Percentiles rank a stretch among this genome's conserved stretches.
These are phyloP conservation scores for Beroe forskalii DNA, from an alignment of 37 sponge, comb jelly and placozoan species.

Conservation along the genomic window DNA sequence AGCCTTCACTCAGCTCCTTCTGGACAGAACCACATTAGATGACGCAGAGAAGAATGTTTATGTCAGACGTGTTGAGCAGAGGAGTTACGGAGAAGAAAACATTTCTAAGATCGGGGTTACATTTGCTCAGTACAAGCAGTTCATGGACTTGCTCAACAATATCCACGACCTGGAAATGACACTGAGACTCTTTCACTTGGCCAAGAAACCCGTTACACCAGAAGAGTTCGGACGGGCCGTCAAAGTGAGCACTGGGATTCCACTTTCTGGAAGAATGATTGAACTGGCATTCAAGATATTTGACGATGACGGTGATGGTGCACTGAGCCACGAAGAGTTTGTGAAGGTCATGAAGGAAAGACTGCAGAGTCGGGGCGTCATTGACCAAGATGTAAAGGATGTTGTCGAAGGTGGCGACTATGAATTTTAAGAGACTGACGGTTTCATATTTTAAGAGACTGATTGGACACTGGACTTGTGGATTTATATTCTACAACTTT, in stretches of 20 bases:
- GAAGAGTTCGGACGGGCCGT: background rate
- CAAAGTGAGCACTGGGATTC: background rate
- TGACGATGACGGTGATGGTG: background rate
- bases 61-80: background rate
- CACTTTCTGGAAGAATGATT: background rate
- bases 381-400: background rate
- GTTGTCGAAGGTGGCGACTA: background rate
- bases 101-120: background rate
- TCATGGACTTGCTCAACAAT: slow-evolving; percentile 11
- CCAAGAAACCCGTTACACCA: slow-evolving; percentile 19
- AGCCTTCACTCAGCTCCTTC: background rate
- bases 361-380: background rate
- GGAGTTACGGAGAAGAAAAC: background rate
- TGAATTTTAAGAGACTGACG: no score
- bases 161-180: slow-evolving; percentile 11
- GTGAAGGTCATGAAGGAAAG: background rate
- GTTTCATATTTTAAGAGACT: no score
- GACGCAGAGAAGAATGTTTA: background rate
- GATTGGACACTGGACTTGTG: no score
- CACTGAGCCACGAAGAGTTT: background rate
- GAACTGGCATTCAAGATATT: slow-evolving; percentile 14
- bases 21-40: background rate
- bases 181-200: background rate
- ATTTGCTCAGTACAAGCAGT: background rate
- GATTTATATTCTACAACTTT: no score